phyloP scores from a whole-genome alignment of 1,140 invertebrate species.

The Amyelois transitella region DNA sequence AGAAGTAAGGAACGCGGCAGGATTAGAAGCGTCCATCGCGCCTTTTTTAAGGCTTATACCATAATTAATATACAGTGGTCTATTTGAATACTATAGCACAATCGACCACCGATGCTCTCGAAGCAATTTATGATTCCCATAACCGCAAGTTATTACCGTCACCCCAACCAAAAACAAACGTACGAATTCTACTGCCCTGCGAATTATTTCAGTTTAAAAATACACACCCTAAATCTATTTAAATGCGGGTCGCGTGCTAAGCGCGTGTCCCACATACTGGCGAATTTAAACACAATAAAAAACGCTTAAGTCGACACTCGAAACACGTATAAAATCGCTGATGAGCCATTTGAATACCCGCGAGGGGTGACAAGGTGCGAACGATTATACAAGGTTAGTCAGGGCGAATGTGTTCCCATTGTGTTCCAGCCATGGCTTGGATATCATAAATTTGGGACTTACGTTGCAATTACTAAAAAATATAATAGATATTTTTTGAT shows the following conservation, averaged over 20 bases:
- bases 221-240: slow-evolving; percentile 21
- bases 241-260: slow-evolving; percentile 59
- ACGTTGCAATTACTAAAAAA: no score
- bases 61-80: no score
- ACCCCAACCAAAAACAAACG: slow-evolving; percentile 14
- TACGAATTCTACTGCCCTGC: slow-evolving; percentile 16
- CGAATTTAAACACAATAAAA: slow-evolving; percentile 61
- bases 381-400: slow-evolving; percentile 51
- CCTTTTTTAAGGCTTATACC: no score
- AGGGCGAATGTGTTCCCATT: no score
- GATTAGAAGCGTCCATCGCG: no score
- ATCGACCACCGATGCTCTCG: no score
- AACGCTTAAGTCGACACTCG: slow-evolving; percentile 40
- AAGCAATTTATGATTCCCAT: no score
- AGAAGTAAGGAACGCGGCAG: no score
- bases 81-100: no score
- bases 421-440: no score
- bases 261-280: slow-evolving; percentile 63
- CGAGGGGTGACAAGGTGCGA: slow-evolving; percentile 52
- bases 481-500: no score
- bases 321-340: slow-evolving; percentile 31
- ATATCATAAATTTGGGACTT: no score
- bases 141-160: slow-evolving; percentile 9
- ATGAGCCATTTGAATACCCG: slow-evolving; percentile 31
- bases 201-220: slow-evolving; percentile 34